These are phyloP conservation scores for Onychostoma macrolepis DNA, from an alignment of 2,113 vertebrate genomes.

Conservation along the genomic window DNA sequence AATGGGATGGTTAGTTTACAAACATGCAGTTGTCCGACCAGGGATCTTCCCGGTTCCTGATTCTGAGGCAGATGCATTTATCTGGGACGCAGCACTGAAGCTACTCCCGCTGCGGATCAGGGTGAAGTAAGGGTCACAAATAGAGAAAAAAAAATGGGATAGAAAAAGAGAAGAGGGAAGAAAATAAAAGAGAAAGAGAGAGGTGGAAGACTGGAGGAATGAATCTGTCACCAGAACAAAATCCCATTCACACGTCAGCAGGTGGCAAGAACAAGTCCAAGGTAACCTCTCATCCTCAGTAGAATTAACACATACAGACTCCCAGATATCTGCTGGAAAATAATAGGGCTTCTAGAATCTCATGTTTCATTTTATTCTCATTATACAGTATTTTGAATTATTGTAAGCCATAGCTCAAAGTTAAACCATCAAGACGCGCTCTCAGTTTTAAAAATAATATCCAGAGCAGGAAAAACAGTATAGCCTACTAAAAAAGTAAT, in stretches of 20 bases:
- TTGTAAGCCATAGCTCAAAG: neutral
- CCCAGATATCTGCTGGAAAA: constrained; percentile 52
- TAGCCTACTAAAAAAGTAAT: neutral
- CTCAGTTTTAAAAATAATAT: neutral
- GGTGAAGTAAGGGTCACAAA: constrained; percentile 24
- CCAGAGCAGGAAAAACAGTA: neutral
- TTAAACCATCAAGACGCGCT: neutral
- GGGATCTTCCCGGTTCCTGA: neutral
- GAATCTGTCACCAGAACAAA: constrained; percentile 45
- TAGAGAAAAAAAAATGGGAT: neutral
- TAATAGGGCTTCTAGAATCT: neutral
- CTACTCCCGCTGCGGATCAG: neutral
- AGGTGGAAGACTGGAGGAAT: constrained; percentile 19
- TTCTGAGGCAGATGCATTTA: constrained; percentile 17
- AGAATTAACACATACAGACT: constrained; percentile 48
- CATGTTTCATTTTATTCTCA: neutral
- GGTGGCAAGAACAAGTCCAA: constrained; percentile 46
- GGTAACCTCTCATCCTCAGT: constrained; percentile 43
- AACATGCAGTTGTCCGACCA: neutral
- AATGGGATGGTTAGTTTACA: neutral
- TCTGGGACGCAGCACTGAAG: constrained; percentile 22
- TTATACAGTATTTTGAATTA: neutral
- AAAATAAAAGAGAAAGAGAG: neutral
- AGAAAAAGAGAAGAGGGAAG: neutral
- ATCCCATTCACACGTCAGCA: constrained; percentile 55